These are phyloP conservation scores for Scolopax mira DNA, from an alignment of 2,113 vertebrate species.

Conservation along the genomic window DNA sequence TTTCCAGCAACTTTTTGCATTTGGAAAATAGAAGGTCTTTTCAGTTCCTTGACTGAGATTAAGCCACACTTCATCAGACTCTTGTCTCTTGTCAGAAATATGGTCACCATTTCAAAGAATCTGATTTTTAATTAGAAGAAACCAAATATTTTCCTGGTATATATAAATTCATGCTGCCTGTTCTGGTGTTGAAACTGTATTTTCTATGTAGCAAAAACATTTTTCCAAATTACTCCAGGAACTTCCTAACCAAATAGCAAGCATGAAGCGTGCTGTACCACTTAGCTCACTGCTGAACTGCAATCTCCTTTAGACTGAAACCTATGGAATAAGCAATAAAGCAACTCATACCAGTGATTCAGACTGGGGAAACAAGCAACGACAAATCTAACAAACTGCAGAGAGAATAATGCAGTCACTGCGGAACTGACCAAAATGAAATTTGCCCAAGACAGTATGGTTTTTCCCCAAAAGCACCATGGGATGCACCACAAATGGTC, in stretches of 20 bases:
- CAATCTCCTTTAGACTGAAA: neutral
- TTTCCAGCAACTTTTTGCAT: neutral
- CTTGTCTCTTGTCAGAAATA: neutral
- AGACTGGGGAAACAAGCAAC: neutral
- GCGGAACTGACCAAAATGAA: neutral
- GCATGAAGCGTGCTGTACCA: accelerated
- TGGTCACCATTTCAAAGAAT: neutral
- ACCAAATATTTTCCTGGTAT: neutral
- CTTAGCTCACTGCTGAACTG: neutral
- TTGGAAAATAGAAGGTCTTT: neutral
- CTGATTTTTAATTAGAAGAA: neutral
- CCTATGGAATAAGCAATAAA: neutral
- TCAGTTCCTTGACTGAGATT: neutral
- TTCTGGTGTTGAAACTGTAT: neutral
- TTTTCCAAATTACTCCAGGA: neutral
- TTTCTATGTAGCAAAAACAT: neutral
- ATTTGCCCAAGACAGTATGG: neutral
- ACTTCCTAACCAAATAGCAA: neutral
- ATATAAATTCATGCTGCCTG: neutral
- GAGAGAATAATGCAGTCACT: neutral
- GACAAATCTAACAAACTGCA: neutral
- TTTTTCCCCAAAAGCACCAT: neutral
- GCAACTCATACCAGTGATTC: neutral
- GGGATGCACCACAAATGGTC: neutral
- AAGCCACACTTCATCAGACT: neutral